These are phyloP conservation scores for Brachynemurus nebulosus DNA, from an alignment of 2,888 invertebrate species.

Conservation along the genomic window DNA sequence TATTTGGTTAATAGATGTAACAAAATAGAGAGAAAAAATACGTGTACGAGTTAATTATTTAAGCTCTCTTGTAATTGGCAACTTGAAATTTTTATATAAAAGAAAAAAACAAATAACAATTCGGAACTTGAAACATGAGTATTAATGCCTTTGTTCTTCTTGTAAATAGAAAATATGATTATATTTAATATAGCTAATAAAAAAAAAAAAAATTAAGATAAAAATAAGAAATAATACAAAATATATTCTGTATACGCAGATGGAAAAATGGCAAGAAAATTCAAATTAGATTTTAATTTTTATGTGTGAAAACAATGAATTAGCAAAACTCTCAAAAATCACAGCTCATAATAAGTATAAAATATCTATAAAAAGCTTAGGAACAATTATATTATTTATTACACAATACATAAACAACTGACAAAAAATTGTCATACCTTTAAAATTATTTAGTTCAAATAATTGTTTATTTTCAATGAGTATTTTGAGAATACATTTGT, in stretches of 20 bases:
- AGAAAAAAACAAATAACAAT: too few relatives aligned
- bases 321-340: slow-evolving; percentile 24
- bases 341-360: slow-evolving; percentile 32
- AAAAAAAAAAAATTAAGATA: slow-evolving; percentile 20
- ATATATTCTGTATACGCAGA: too few relatives aligned
- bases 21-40: too few relatives aligned
- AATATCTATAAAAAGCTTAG: slow-evolving; percentile 19
- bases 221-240: slow-evolving; percentile 4
- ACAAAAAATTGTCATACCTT: slow-evolving; percentile 8
- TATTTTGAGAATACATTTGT: too few relatives aligned
- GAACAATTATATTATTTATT: slow-evolving; percentile 9
- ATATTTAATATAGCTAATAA: slow-evolving; percentile 34
- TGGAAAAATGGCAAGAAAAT: neutral
- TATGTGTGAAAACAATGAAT: neutral
- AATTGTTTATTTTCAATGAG: too few relatives aligned
- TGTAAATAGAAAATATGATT: too few relatives aligned
- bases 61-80: too few relatives aligned
- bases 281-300: neutral
- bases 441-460: slow-evolving; percentile 8
- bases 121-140: too few relatives aligned
- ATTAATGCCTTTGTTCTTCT: too few relatives aligned
- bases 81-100: too few relatives aligned
- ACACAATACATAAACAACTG: neutral
- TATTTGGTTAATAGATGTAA: too few relatives aligned
- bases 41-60: too few relatives aligned